Evolutionary conservation across 1,140 invertebrate species (phyloP).

Genomic region (Bombus breviceps): DNA sequence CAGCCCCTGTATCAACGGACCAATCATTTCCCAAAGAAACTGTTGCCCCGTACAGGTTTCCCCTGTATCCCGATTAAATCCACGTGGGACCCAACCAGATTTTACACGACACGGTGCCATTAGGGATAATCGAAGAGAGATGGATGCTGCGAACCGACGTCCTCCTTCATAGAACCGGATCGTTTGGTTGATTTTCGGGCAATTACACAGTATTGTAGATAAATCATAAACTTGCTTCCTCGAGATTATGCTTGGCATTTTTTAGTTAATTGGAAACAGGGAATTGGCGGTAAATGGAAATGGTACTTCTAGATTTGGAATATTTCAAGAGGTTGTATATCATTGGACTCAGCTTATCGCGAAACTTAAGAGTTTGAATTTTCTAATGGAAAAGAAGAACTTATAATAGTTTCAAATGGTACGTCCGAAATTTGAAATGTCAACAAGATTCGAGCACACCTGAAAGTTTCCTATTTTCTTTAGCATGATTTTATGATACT

Average conservation of each 20-base stretch:
- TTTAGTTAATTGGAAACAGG: not conserved
- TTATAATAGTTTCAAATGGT: too few relatives aligned
- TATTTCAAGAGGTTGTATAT: too few relatives aligned
- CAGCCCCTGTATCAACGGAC: constrained; percentile 17
- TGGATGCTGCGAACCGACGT: too few relatives aligned
- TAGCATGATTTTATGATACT: too few relatives aligned
- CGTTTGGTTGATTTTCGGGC: not conserved
- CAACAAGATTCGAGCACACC: too few relatives aligned
- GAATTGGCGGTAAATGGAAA: not conserved
- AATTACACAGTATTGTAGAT: not conserved
- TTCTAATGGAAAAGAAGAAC: too few relatives aligned
- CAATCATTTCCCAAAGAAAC: constrained; percentile 47
- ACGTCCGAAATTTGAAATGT: too few relatives aligned
- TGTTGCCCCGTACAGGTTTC: constrained; percentile 19
- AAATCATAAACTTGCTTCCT: not conserved
- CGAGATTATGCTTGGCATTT: not conserved
- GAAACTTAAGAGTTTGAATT: too few relatives aligned
- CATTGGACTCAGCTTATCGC: not conserved
- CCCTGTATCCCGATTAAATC: constrained; percentile 10
- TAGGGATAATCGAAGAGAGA: not conserved
- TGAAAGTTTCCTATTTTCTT: not conserved
- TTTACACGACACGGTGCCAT: constrained; percentile 37
- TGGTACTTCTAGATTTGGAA: too few relatives aligned
- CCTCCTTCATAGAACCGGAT: not conserved
- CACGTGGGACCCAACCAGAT: constrained; percentile 35